A percentile compares a stretch with the other conserved stretches of the same genome.
phyloP scores from a whole-genome alignment of 2,797 vertebrate genomes.

The Anisognathus igniventris region DNA sequence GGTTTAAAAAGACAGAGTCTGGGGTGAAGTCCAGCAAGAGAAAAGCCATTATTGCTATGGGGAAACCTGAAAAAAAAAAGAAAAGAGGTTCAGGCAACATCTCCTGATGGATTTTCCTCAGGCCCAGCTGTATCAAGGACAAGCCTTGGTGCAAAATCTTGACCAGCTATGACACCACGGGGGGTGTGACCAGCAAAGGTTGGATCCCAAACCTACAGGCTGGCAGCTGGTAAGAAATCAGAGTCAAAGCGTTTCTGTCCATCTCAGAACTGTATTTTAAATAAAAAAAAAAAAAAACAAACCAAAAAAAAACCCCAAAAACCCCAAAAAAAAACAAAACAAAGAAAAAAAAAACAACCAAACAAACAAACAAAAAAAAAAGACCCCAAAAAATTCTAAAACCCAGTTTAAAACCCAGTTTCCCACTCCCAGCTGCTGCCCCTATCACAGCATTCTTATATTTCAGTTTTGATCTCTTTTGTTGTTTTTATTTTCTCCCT shows the following conservation, averaged over 20 bases:
- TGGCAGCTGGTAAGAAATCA: background rate
- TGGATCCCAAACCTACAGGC: background rate
- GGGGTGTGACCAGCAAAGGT: background rate
- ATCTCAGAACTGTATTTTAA: background rate
- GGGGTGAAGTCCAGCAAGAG: background rate
- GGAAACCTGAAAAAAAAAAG: accelerated
- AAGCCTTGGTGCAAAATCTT: background rate
- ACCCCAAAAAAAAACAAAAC: too few relatives aligned
- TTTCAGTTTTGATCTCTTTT: background rate
- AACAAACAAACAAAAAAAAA: background rate
- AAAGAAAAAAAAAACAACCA: background rate
- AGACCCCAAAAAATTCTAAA: background rate
- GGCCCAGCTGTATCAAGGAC: background rate
- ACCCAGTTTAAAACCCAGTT: background rate
- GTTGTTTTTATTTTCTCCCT: background rate
- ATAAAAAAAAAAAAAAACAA: background rate
- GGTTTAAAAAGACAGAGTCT: background rate
- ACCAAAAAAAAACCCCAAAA: background rate
- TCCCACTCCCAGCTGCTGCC: background rate
- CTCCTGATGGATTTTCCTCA: background rate
- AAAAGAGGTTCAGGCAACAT: background rate
- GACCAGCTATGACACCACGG: accelerated
- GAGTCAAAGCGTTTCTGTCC: background rate
- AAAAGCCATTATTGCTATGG: background rate
- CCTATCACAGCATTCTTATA: background rate